Base-by-base conservation (phyloP, 2,888 invertebrate genomes). In the Seira musarum region DNA sequence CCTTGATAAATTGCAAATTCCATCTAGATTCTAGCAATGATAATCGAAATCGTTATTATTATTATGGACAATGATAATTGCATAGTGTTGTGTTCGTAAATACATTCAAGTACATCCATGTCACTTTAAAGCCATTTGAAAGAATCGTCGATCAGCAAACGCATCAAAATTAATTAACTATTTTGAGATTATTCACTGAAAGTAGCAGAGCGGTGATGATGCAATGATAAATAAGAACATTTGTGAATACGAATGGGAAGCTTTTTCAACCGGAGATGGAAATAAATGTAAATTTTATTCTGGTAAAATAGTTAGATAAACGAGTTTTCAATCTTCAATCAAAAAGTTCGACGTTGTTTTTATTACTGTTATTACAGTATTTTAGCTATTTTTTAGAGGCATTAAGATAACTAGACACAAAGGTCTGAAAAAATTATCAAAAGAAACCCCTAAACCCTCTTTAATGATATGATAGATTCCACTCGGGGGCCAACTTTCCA, bases 401-500 rank as follows among this genome's bases (percentile, higher is more conserved):
- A 49, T 49, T 49, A 49, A 49, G 49, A 49, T 49, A 49, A 49
- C 15, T 13, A 49, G 49, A 49, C 15, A 49, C 15, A 49, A 49
- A 49, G 49, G 49, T 49, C 49, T 49, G 49, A 49, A n/a, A 15
- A n/a, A 49, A 49, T 49, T 49, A 49, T 49, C 49, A 49, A 13
- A 49, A n/a, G 49, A 49, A n/a, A 13, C 17, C 49, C 15, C 49
- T 13, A n/a, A 49, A 30, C 30, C 8, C 30, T 30, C 30, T 8
- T 30, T 49, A 49, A 49, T 49, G 49, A 49, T n/a, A 49, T 49
- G 49, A 66, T 40, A n/a, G 25, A 40, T n/a, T 46, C 66, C 66
- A 66, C 19, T 19, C 53, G 22, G 57, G 57, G 53, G 53, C 17
- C 69, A 40, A 46, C 24, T 40, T 15, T 40, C 71, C 71, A 71